These are phyloP conservation scores for Pogonocichla stellata DNA, from an alignment of 2,113 vertebrate species.

Conservation along the genomic window DNA sequence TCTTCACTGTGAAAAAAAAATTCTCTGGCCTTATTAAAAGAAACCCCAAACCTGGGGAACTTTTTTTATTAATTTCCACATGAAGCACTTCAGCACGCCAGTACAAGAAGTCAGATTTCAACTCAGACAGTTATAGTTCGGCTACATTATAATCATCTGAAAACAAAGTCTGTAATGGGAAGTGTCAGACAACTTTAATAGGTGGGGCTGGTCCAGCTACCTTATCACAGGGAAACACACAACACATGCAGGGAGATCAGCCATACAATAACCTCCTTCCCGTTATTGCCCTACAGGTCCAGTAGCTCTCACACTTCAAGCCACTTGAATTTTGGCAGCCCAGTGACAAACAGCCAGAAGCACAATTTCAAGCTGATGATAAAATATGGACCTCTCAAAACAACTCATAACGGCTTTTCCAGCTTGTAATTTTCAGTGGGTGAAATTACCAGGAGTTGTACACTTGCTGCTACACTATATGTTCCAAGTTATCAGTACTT, in stretches of 20 bases:
- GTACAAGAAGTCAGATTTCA: conserved; percentile 36
- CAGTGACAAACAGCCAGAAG: conserved; percentile 21
- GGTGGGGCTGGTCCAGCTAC: conserved; percentile 40
- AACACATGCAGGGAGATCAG: conserved; percentile 7
- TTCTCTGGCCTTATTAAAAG: not conserved
- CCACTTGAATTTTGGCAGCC: conserved; percentile 61
- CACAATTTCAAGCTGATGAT: conserved; percentile 33
- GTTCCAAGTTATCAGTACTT: conserved; percentile 1
- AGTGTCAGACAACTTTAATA: conserved; percentile 31
- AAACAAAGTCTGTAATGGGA: conserved; percentile 33
- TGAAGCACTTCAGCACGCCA: not conserved
- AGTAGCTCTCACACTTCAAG: conserved; percentile 31
- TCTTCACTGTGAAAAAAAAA: not conserved
- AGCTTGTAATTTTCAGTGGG: conserved; percentile 23
- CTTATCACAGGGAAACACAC: conserved; percentile 37
- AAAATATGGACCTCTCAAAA: conserved; percentile 51
- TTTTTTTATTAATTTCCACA: not conserved
- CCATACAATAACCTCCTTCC: conserved; percentile 30
- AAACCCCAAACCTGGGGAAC: not conserved
- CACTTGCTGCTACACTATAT: not conserved
- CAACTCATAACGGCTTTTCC: conserved; percentile 44
- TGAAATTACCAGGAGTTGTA: not conserved
- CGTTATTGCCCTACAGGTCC: conserved; percentile 19
- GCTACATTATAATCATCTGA: not conserved
- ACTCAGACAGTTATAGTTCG: not conserved